phyloP scores from a whole-genome alignment of 2,888 invertebrate species.

The Euproctis similis region DNA sequence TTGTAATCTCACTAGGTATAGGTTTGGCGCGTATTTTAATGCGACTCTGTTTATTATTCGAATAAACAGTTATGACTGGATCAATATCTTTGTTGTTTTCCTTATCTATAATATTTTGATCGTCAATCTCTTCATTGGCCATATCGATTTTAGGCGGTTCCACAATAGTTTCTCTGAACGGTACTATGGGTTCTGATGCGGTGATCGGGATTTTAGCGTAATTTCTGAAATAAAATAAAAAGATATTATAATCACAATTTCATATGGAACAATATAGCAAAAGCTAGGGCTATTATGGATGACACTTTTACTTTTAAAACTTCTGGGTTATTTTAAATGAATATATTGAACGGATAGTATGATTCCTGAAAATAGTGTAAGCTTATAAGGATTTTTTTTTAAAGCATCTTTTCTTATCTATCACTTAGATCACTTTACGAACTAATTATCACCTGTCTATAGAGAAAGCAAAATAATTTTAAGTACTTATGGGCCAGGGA shows the following conservation, averaged over 20 bases:
- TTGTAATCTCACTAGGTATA: constrained; percentile 82
- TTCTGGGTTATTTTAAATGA: too few species aligned
- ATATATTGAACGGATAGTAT: too few species aligned
- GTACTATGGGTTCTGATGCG: constrained; percentile 96
- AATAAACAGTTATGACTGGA: constrained; percentile 76
- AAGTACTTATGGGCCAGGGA: neutral
- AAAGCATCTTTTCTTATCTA: too few species aligned
- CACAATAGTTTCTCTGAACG: constrained; percentile 95
- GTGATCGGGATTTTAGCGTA: constrained; percentile 92
- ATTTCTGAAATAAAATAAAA: constrained; percentile 53
- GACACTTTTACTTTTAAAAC: too few species aligned
- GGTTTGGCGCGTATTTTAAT: constrained; percentile 86
- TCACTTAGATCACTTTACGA: too few species aligned
- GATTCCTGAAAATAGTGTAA: too few species aligned
- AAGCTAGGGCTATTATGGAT: too few species aligned
- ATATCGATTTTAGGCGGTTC: constrained; percentile 86
- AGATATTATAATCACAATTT: too few species aligned
- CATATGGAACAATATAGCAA: too few species aligned
- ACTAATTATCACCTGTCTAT: too few species aligned
- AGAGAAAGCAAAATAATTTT: too few species aligned
- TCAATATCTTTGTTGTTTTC: constrained; percentile 63
- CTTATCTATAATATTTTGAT: constrained; percentile 64
- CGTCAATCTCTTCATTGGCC: constrained; percentile 89
- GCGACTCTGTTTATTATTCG: constrained; percentile 82
- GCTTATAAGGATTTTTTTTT: too few species aligned